Evolutionary conservation across 2,113 vertebrate species (phyloP).

Genomic region (Festucalex cinctus): DNA sequence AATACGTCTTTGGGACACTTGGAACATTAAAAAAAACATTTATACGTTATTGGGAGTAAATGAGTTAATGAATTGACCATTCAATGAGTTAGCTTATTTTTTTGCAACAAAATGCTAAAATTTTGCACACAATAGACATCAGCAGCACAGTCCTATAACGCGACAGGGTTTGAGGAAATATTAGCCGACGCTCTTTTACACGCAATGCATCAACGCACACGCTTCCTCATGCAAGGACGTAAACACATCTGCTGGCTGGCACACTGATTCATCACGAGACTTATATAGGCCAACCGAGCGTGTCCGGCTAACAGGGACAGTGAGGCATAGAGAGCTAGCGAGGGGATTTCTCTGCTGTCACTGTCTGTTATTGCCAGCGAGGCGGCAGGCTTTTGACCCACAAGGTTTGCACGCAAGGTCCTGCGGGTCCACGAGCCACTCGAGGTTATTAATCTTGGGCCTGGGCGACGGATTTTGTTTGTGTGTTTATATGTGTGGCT

Average conservation of each 20-base stretch:
- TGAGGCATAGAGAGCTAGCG: constrained; percentile 21
- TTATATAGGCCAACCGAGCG: constrained; percentile 54
- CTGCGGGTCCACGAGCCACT: constrained; percentile 5
- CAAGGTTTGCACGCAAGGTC: constrained; percentile 43
- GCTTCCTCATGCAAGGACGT: not conserved
- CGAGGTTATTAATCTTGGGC: constrained; percentile 12
- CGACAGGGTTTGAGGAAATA: not conserved
- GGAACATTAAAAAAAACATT: no score
- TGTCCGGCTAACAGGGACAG: constrained; percentile 19
- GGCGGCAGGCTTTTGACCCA: constrained; percentile 22
- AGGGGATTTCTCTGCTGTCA: constrained; percentile 42
- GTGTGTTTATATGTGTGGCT: not conserved
- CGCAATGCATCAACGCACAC: constrained; percentile 8
- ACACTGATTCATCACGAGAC: constrained; percentile 41
- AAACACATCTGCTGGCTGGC: constrained; percentile 29
- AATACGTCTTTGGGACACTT: no score
- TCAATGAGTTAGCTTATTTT: no score
- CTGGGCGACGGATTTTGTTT: not conserved
- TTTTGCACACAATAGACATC: not conserved
- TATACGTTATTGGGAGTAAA: no score
- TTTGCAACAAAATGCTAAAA: no score
- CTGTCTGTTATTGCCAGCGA: constrained; percentile 10
- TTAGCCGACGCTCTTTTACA: not conserved
- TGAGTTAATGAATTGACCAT: no score
- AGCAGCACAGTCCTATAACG: not conserved